Evolutionary conservation across 2,113 vertebrate species (phyloP).

Genomic region (Chaetorhynchus papuensis): DNA sequence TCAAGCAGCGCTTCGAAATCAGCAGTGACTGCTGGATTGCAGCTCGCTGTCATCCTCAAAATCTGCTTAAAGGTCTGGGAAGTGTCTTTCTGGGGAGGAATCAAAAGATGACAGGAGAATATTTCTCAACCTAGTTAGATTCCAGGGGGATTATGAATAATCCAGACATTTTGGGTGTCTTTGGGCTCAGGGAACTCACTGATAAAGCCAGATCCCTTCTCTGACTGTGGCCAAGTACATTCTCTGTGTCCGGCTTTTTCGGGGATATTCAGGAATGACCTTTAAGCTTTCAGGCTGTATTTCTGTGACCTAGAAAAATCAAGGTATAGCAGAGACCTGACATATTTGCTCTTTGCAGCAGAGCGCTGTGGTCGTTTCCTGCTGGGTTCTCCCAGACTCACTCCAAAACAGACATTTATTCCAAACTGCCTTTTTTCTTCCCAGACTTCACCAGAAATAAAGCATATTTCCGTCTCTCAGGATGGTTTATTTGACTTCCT

Average conservation of each 20-base stretch:
- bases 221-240: not conserved
- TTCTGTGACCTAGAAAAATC: not conserved
- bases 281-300: not conserved
- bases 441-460: not conserved
- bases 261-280: not conserved
- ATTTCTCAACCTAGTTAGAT: not conserved
- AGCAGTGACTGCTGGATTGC: not conserved
- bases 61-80: not conserved
- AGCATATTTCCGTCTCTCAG: rapidly evolving
- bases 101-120: not conserved
- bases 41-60: not conserved
- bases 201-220: not conserved
- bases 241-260: not conserved
- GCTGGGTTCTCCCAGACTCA: not conserved
- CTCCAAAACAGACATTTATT: rapidly evolving
- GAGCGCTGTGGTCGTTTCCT: not conserved
- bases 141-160: not conserved
- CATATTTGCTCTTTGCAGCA: not conserved
- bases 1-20: not conserved
- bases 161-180: not conserved
- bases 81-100: not conserved
- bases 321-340: not conserved
- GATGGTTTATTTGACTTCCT: not conserved
- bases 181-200: not conserved
- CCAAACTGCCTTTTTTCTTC: not conserved